Conservation (phyloP, 2,113 vertebrate genomes). For the Leucopsar rothschildi region DNA sequence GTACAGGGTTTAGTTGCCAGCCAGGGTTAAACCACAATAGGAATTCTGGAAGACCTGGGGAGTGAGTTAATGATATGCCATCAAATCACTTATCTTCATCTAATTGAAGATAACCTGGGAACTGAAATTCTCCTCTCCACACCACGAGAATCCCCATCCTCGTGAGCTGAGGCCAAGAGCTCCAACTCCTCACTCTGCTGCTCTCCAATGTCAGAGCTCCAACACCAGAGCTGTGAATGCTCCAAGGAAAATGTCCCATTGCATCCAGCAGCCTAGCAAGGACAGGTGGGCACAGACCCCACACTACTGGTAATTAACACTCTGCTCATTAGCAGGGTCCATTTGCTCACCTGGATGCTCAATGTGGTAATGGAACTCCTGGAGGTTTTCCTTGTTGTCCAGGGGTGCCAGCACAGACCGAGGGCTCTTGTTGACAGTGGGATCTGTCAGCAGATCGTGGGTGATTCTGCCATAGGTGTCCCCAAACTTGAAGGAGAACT, state of each 20-base stretch:
- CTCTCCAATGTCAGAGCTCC: not conserved
- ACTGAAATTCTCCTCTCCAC: not conserved
- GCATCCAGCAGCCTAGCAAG: not conserved
- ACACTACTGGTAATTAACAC: fast-evolving
- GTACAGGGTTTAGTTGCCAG: fast-evolving
- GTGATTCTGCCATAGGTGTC: slow-evolving; percentile 11
- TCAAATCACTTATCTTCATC: not conserved
- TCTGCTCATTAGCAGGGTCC: fast-evolving
- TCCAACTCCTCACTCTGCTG: fast-evolving
- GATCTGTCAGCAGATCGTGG: not conserved
- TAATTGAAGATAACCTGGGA: not conserved
- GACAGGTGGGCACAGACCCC: fast-evolving
- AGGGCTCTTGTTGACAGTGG: fast-evolving
- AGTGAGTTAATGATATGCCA: not conserved
- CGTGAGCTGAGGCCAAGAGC: not conserved
- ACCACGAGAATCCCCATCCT: fast-evolving
- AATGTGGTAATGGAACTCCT: not conserved
- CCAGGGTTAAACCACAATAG: not conserved
- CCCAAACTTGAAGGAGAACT: not conserved
- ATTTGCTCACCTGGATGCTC: not conserved
- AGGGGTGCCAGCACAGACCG: not conserved
- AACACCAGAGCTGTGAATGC: fast-evolving
- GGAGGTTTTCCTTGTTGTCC: not conserved
- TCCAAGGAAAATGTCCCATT: fast-evolving
- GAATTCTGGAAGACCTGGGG: fast-evolving